Evolutionary conservation across 2,113 vertebrate genomes (phyloP), one percentile per base, ranked within the genome.

Genomic region (Pelecanoides urinatrix): DNA sequence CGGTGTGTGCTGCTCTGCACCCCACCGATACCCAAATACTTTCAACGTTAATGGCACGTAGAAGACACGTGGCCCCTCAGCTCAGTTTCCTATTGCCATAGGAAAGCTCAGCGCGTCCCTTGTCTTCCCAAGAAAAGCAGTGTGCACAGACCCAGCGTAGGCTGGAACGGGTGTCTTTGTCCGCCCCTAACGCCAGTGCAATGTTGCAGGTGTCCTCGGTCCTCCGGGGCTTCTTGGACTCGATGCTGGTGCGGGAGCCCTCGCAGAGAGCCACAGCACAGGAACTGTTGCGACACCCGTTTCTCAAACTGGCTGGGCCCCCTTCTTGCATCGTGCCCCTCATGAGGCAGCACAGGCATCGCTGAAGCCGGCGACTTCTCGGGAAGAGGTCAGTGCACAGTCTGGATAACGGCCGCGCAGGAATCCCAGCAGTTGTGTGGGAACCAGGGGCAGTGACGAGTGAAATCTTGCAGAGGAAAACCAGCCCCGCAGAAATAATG

Each of bases 311-410:
- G 94, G 98, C 99, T 4, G 99, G 99, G 50, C 99, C 99, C 1
- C 99, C 99, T 4, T 99, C 99, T 27, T 99, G 99, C 98, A 99
- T 99, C 34, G 98, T 99, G 68, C 99, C 99, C 55, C 99, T 99
- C 87, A 99, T 99, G 99, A 98, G 99, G 97, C 99, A 99, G 92
- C 99, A 99, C 94, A 98, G 99, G 81, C 99, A 99, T 71, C 99
- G 98, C 97, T 99, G 98, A 99, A 70, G 27, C 20, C 2, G 2
- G 23, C 8, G 0, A 19, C 36, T 13, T 19, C 38, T 21, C 5
- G 3, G 74, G 53, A 47, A 32, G 26, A 89, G 34, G 58, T 71
- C 13, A 9, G 71, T 32, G 68, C 73, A 66, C 83, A 73, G 66
- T 34, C 78, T 36, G 23, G 68, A 40, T 47, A 30, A 27, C 0